Evolutionary conservation across 2,888 invertebrate species (phyloP).

Genomic region (Priocnemis perturbator): DNA sequence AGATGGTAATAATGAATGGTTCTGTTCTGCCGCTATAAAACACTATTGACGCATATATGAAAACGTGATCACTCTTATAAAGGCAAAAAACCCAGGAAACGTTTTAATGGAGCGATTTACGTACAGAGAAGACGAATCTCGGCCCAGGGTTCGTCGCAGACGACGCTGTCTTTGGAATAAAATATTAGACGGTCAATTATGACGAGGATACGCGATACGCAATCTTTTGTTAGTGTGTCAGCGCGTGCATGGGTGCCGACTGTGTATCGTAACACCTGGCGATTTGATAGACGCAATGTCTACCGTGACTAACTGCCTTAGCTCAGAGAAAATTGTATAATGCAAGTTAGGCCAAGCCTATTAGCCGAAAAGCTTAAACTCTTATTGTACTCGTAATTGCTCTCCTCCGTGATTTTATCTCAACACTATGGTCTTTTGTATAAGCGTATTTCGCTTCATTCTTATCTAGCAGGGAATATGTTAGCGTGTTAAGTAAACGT

Average conservation of each 20-base stretch:
- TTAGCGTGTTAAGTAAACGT: too few species aligned
- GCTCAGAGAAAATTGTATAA: background rate
- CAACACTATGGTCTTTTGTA: too few species aligned
- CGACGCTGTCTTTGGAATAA: constrained; percentile 1
- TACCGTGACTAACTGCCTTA: background rate
- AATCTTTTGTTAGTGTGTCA: background rate
- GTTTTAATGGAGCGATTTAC: too few species aligned
- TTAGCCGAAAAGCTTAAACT: too few species aligned
- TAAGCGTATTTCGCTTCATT: too few species aligned
- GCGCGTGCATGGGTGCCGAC: background rate
- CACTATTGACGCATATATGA: too few species aligned
- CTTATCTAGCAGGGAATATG: too few species aligned
- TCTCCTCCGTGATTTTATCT: too few species aligned
- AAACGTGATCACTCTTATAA: background rate
- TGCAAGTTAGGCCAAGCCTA: too few species aligned
- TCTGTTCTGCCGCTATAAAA: background rate
- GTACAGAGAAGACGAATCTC: constrained; percentile 2
- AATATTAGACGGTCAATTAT: constrained; percentile 6
- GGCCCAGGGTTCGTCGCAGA: background rate
- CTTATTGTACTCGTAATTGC: too few species aligned
- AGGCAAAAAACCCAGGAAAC: background rate
- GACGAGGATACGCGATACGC: constrained; percentile 5
- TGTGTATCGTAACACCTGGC: background rate
- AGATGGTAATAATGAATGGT: background rate
- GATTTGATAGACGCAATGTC: too few species aligned